Percentiles rank a stretch among this genome's conserved stretches.
Conservation (phyloP, 2,113 vertebrate genomes). For the Ctenodactylus gundi region DNA sequence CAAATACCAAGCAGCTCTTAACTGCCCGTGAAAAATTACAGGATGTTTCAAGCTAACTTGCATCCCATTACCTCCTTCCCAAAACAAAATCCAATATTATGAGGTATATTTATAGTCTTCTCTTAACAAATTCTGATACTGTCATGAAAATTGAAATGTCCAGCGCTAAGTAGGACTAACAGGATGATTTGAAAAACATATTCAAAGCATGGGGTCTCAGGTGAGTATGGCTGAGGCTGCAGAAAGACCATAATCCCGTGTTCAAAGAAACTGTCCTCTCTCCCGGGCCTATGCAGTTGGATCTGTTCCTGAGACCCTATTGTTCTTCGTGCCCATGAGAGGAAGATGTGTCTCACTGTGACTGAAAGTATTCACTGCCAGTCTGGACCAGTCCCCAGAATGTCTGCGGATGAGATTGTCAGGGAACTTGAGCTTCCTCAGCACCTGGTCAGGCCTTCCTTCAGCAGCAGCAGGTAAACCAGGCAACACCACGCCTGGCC, state of each 20-base stretch:
- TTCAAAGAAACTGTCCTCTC: background rate
- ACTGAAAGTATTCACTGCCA: too few species aligned
- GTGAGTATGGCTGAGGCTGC: background rate
- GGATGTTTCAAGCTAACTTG: conserved; percentile 29
- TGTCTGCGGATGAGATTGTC: too few species aligned
- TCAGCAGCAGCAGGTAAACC: too few species aligned
- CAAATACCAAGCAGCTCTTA: conserved; percentile 63
- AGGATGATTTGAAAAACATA: background rate
- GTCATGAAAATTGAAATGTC: background rate
- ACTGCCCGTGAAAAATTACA: conserved; percentile 73
- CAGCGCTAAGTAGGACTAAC: background rate
- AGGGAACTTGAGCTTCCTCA: too few species aligned
- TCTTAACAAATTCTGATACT: background rate
- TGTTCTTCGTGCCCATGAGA: background rate
- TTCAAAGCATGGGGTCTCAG: background rate
- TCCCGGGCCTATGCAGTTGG: rapidly evolving
- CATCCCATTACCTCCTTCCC: conserved; percentile 63
- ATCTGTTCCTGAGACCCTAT: rapidly evolving
- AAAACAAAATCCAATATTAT: conserved; percentile 50
- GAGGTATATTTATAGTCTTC: background rate
- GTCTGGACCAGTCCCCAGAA: background rate
- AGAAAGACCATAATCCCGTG: background rate
- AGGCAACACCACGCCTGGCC: background rate
- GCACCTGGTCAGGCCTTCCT: too few species aligned
- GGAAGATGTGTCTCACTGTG: background rate